Base-by-base conservation (phyloP, 1,140 invertebrate genomes). In the Drosophila pseudoananassae region DNA sequence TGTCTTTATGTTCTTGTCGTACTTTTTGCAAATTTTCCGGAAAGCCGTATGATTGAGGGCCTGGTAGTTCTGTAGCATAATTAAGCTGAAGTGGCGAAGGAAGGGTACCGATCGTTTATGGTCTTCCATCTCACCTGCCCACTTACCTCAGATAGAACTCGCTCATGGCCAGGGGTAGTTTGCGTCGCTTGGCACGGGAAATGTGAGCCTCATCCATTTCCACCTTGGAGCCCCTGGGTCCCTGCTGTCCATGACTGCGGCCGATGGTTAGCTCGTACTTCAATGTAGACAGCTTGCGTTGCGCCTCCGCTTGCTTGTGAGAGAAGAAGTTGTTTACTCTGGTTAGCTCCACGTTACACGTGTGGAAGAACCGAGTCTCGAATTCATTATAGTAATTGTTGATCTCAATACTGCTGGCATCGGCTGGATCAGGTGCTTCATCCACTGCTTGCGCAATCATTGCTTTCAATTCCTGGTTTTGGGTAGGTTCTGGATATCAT, bases 11-110 rank as follows among this genome's bases (percentile, higher is more conserved):
- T 73, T 12, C 91, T 99, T 99, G 92, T 99, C 99, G 92, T 99
- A 98, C 93, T 99, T 99, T 91, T 99, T 99, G 29, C 99, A 94
- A 85, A 99, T 99, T 93, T 99, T 99, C 50, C 98, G 94, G 93
- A 99, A 99, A 0, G 98, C 99, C 6, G 98, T 99, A 78, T 97
- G 98, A 93, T 99, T 99, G 1, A 99, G 93, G 89, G 97, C 98
- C 84, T 97, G 96, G 79, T 97, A 97, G 81, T 97, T 97, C 77
- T 97, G 96, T 20, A 97, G 93, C 7, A 99, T 94, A 55, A 99
- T 98, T 4, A 99, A 90, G 80, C 97, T 98, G 0, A 17, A 23
- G 7, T 8, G 15, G 14, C 9, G 1, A 43, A 14, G 12, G 5
- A 14, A 43, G 14, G 1, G n/a, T 50, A 4, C 33, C 3, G 33